Conservation (phyloP, 2,113 vertebrate species). For the Oreochromis tanganicae region DNA sequence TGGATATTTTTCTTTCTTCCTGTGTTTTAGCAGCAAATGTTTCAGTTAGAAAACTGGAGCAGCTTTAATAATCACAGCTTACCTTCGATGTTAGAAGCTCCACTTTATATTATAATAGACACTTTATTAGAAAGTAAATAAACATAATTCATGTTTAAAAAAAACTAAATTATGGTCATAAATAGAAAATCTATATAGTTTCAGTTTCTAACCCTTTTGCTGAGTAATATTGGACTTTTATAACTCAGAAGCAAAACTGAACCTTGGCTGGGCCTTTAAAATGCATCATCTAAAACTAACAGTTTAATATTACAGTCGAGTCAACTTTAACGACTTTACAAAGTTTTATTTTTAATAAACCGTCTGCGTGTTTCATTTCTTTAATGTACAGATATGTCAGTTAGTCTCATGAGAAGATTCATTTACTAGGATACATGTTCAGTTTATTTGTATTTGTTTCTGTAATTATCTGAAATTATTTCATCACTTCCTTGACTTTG, state of each 20-base stretch:
- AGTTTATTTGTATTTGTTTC: background rate
- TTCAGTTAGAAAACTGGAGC: background rate
- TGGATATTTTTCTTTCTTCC: background rate
- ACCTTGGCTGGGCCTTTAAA: rapidly evolving
- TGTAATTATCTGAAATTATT: background rate
- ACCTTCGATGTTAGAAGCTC: rapidly evolving
- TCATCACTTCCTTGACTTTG: background rate
- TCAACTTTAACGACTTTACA: background rate
- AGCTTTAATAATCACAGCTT: background rate
- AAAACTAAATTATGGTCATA: rapidly evolving
- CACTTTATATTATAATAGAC: rapidly evolving
- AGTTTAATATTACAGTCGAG: background rate
- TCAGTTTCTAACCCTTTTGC: background rate
- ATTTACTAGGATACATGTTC: rapidly evolving
- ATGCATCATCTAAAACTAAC: background rate
- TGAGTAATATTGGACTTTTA: background rate
- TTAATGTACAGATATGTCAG: background rate
- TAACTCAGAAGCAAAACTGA: background rate
- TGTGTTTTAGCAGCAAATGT: rapidly evolving
- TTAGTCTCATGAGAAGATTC: background rate
- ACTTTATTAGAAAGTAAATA: background rate
- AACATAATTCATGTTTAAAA: rapidly evolving
- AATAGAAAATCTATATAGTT: rapidly evolving
- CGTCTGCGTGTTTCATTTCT: background rate
- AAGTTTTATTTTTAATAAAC: background rate